A percentile compares a stretch with the other conserved stretches of the same genome.
Evolutionary conservation across 2,888 invertebrate genomes (phyloP).

Genomic region (Neoascia interrupta): DNA sequence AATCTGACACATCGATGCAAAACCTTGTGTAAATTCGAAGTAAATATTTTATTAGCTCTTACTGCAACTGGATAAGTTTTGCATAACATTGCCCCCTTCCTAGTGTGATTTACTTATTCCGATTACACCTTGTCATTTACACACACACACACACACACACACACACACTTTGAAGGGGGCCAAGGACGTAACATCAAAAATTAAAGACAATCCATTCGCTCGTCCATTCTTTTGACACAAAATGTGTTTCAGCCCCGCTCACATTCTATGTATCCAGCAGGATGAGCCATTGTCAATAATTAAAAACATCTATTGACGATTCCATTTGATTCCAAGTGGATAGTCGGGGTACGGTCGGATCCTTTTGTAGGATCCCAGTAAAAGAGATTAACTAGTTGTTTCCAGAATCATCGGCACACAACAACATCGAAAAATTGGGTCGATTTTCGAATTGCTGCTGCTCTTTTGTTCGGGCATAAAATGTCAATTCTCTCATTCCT

Average conservation of each 20-base stretch:
- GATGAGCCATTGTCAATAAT: slow-evolving; percentile 37
- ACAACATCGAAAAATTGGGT: slow-evolving; percentile 14
- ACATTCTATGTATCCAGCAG: too few relatives aligned
- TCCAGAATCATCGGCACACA: too few relatives aligned
- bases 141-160: too few relatives aligned
- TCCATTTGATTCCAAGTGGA: slow-evolving; percentile 22
- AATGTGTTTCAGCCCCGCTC: not conserved
- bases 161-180: too few relatives aligned
- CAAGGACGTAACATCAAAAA: slow-evolving; percentile 18
- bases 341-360: not conserved
- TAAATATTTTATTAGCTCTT: slow-evolving; percentile 50
- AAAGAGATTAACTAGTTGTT: slow-evolving; percentile 30
- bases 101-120: slow-evolving; percentile 40
- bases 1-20: too few relatives aligned
- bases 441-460: slow-evolving; percentile 6
- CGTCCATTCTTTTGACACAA: slow-evolving; percentile 8
- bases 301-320: slow-evolving; percentile 43
- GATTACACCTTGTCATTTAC: slow-evolving; percentile 11
- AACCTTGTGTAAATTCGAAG: slow-evolving; percentile 10
- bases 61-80: slow-evolving; percentile 25
- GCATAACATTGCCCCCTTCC: not conserved
- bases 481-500: slow-evolving; percentile 3
- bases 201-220: slow-evolving; percentile 18
- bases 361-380: not conserved
- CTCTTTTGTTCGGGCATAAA: not conserved